Evolutionary conservation across 2,797 vertebrate species (phyloP), one percentile per base, ranked within the genome.

Genomic region (Xyrichtys novacula): DNA sequence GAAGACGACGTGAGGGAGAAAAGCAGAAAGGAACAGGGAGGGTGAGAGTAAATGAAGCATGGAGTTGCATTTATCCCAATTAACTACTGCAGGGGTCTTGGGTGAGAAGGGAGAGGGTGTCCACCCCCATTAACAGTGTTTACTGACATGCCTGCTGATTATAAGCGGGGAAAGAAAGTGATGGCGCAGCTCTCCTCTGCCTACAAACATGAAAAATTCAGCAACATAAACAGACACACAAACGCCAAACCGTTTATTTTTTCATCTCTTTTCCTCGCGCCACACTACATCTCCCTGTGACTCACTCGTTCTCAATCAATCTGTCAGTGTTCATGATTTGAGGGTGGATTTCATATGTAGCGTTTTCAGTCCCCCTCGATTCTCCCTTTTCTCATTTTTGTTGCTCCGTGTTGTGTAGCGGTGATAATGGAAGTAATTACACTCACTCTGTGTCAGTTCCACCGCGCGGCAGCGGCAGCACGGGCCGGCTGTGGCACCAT

Each of bases 41-140:
- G 61, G 81, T 85, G 77, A 83, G 74, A 69, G 59, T 85, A 91
- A 94, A 92, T 89, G 88, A 91, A 90, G 88, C 92, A 78, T 91
- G 88, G 86, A 89, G 83, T 91, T 90, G 89, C 88, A 91, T 93
- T 93, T 91, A 90, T 93, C 87, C 91, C 92, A 94, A 93, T 94
- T 94, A 94, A 88, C 89, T 80, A 88, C 89, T 90, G 87, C 89
- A 85, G 90, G 90, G 90, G 87, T 89, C 85, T 85, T 58, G 74
- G 89, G 85, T 86, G 80, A 88, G 83, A 88, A 79, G 70, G 81
- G 85, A 84, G 76, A 80, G 86, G 71, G 81, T 85, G 90, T 91
- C 92, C 92, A 88, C 89, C 90, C 88, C 87, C 86, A 93, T 94
- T 94, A 94, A 85, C 86, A 87, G 82, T 93, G 93, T 93, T 93